Percentiles rank a stretch among this genome's conserved stretches.
Evolutionary conservation across 1,140 invertebrate species (phyloP).

Genomic region (Pantala flavescens): DNA sequence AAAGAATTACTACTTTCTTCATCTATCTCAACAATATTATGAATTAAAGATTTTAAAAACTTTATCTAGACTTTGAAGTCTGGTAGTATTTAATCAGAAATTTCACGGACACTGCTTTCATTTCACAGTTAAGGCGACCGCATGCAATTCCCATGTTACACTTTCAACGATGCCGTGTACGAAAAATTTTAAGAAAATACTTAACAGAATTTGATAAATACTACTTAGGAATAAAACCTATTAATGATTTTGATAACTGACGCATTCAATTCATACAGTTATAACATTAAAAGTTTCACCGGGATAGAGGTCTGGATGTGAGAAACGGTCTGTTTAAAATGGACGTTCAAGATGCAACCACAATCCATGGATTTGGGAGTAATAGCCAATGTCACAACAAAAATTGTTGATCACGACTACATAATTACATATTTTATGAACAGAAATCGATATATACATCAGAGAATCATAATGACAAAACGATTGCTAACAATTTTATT

Average conservation of each 20-base stretch:
- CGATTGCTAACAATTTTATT: neutral
- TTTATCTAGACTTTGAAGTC: no score
- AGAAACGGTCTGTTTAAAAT: conserved; percentile 10
- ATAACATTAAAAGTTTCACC: neutral
- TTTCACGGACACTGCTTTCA: neutral
- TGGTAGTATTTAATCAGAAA: neutral
- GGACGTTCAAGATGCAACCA: neutral
- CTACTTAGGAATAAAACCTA: neutral
- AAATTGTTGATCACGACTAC: neutral
- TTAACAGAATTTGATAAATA: neutral
- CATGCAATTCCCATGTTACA: neutral
- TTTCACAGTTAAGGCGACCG: neutral
- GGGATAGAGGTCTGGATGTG: neutral
- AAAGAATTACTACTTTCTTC: no score
- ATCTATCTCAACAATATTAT: no score
- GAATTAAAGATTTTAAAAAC: no score
- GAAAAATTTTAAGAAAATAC: neutral
- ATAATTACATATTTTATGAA: neutral
- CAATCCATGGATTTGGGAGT: neutral
- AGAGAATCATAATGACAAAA: neutral
- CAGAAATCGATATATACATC: neutral
- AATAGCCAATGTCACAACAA: neutral
- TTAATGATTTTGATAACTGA: neutral
- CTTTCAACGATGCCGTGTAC: neutral
- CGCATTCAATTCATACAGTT: neutral